Evolutionary conservation across 2,888 invertebrate genomes (phyloP), one percentile per base, ranked within the genome.

Genomic region (Heteropelma amictum): DNA sequence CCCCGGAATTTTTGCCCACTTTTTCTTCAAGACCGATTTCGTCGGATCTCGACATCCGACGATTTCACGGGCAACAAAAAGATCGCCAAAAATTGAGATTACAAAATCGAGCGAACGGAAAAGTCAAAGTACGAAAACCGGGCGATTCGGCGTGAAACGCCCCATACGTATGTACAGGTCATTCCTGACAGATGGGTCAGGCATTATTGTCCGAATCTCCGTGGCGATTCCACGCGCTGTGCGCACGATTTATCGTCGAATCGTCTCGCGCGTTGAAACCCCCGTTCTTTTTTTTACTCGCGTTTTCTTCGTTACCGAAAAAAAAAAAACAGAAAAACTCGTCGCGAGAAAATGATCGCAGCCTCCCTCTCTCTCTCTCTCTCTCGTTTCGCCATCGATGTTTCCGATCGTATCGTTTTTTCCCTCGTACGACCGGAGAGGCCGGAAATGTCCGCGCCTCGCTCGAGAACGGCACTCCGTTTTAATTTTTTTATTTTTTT

Each of bases 161-260:
- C n/a, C 19, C 12, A 7, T 26, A 23, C 19, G 8, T 14, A 19
- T 17, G 21, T 45, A 14, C 7, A 14, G 3, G 6, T 42, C 12
- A 42, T 40, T 10, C 0, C 7, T n/a, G 14, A 49, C 68, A 56
- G 56, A 68, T 68, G 68, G 73, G 47, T 6, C 45, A 33, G 33
- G 61, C 68, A 68, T 73, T 73, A 68, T 68, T 68, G 53, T 63
- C 63, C 61, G 40, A 56, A 68, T 63, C 40, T 58, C 60, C 28
- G 30, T 40, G 61, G 73, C 68, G 42, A 73, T 73, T 68, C 49
- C 68, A 49, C 10, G n/a, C 68, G 33, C 61, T 33, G 63, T 61
- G 68, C 68, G 49, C 49, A 26, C 49, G 61, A 73, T 73, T 73
- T 73, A 73, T 73, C 56, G 72, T 53, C 33, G 12, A 12, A 54